phyloP scores from a whole-genome alignment of 35 echinoderm and acorn worm genomes.

The Heliocidaris erythrogramma region DNA sequence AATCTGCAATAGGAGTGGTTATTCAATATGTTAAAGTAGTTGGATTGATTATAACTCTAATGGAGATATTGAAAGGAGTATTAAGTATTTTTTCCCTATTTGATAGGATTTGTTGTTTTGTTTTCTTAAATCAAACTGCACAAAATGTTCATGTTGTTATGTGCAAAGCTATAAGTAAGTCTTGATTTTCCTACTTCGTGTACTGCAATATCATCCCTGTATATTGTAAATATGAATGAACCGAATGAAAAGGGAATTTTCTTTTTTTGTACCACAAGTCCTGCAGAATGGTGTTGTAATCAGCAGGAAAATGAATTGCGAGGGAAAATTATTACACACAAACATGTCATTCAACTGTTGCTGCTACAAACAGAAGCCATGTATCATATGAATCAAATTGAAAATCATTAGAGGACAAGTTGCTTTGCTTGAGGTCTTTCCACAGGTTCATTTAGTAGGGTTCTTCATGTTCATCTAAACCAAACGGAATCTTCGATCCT shows the following conservation, averaged over 20 bases:
- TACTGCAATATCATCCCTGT: neutral
- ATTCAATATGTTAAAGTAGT: neutral
- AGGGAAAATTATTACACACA: no score
- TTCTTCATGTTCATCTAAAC: no score
- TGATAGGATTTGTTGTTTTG: neutral
- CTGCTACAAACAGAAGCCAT: no score
- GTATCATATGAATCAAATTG: no score
- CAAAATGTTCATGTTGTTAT: neutral
- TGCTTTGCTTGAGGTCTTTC: no score
- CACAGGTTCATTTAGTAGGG: no score
- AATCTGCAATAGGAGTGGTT: neutral
- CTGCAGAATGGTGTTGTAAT: neutral
- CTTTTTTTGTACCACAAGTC: neutral
- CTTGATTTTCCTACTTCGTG: neutral
- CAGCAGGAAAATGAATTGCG: neutral
- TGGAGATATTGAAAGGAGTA: neutral
- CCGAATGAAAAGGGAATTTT: neutral
- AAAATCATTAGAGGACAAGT: no score
- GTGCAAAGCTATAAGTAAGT: neutral
- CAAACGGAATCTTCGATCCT: no score
- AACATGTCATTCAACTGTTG: no score
- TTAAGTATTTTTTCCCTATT: neutral
- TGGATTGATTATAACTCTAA: neutral
- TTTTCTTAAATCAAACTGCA: neutral
- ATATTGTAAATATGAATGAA: neutral